Evolutionary conservation across 1,140 invertebrate genomes (phyloP), one percentile per base, ranked within the genome.

Genomic region (Microplitis demolitor): DNA sequence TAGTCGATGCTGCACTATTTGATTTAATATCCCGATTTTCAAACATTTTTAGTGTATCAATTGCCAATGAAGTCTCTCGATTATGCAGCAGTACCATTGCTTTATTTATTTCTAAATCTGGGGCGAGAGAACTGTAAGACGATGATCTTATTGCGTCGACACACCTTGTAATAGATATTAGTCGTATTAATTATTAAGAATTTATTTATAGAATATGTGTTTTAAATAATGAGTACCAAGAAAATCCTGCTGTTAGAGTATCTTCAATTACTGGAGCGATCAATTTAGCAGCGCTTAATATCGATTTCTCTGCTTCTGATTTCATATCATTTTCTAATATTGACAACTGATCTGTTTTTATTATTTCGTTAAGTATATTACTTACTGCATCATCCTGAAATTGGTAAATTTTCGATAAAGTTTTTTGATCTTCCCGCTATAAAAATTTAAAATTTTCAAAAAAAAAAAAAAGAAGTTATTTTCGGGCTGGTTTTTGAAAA

Each of bases 61-160:
- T 92, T 0, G 96, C 93, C 82, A 93, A 90, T 58, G 90, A 87
- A 11, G 97, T 91, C 79, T 98, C 93, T 72, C 94, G 92, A 84
- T 96, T 94, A 73, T 95, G 93, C 13, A 98, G 85, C 84, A 93
- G 96, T 81, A 96, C 95, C 62, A 97, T 91, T 0, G 96, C 96
- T 87, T 97, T 98, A 82, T 96, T 97, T 71, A 98, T 95, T 87
- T 98, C 96, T 67, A 98, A 87, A 85, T 97, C 96, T 77, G 94
- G 93, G 14, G 96, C 95, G 37, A 98, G 82, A 75, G 91, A 88
- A 8, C 92, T 88, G 79, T 95, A 94, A 72, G 89, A 86, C 37
- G 92, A 91, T 1, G 94, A 96, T 84, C 94, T 95, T 56, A 98
- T 95, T 61, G 91, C 87, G 76, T 93, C 91, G 14, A 94, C 90